Base-by-base conservation (phyloP, 1,140 invertebrate genomes). In the Aphelinus certus region DNA sequence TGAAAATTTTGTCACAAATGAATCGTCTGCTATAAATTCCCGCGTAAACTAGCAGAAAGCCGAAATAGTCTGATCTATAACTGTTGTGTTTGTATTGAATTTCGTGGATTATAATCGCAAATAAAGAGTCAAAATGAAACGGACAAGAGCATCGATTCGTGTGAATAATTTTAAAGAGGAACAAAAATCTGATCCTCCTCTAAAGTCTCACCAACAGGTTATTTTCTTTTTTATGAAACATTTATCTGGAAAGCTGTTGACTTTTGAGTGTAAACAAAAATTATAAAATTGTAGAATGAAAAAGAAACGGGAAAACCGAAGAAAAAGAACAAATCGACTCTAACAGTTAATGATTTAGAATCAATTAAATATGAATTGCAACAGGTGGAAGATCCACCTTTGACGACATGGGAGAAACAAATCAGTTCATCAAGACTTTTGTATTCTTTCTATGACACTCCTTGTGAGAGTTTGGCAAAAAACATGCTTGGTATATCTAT, bases 401-500 rank as follows among this genome's bases (percentile, higher is more conserved):
- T 68, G 6, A 85, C 81, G 49, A 47, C 68, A 1, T 69, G 76
- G 74, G 84, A 86, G 48, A 84, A 80, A 73, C n/a, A 83, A 75
- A 63, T 84, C 42, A 78, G 76, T 70, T 73, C 79, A 3, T 73
- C 68, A 7, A 78, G 82, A 71, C 55, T 86, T 1, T 62, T 64
- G 26, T 82, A 79, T 55, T 77, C 80, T 53, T 90, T 90, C 79
- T 90, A 83, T 77, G 77, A 89, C 78, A 63, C 73, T n/a, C 79
- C 84, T 2, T 89, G 89, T 76, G 81, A 86, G 78, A 83, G 87
- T 42, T 78, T 94, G 75, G 92, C 92, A 10, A 87, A 89, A 75
- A 85, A 83, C 76, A 81, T 94, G 7, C 83, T 94, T 7, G 92
- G 92, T 76, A 90, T 90, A 46, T 42, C 57, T 63, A 26, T 74